These are phyloP conservation scores for Gadus macrocephalus DNA, from an alignment of 2,113 vertebrate species.

Conservation along the genomic window DNA sequence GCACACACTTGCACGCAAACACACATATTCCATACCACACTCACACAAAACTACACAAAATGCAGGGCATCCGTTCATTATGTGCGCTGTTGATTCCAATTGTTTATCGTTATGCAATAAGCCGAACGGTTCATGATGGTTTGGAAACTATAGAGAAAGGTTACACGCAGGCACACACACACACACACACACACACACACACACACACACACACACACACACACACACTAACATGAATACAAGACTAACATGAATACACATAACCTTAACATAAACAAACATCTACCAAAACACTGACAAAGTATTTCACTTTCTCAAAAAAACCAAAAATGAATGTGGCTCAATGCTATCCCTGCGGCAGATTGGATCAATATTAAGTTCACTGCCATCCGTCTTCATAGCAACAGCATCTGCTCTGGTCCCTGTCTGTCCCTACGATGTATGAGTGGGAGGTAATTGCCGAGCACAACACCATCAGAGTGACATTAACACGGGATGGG, in stretches of 20 bases:
- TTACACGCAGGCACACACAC: background rate
- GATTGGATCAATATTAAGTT: slow-evolving; percentile 13
- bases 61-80: too few species aligned
- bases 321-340: background rate
- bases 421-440: slow-evolving; percentile 48
- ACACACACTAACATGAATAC: background rate
- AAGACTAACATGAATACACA: background rate
- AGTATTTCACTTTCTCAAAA: background rate
- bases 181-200: background rate
- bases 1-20: too few species aligned
- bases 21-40: too few species aligned
- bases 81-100: too few species aligned
- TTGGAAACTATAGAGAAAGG: too few species aligned
- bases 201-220: background rate
- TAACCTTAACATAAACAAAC: background rate
- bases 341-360: slow-evolving; percentile 4
- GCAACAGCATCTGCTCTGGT: slow-evolving; percentile 53
- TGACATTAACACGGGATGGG: slow-evolving; percentile 58
- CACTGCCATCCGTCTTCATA: slow-evolving; percentile 53
- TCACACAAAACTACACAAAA: too few species aligned
- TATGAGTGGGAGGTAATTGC: slow-evolving; percentile 61
- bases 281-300: background rate
- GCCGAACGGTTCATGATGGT: too few species aligned
- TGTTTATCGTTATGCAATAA: too few species aligned
- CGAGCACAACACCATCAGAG: slow-evolving; percentile 38